Percentiles rank a stretch among this genome's conserved stretches.
These are phyloP conservation scores for Pongo abelii DNA, from an alignment of 2,113 vertebrate species.

Conservation along the genomic window DNA sequence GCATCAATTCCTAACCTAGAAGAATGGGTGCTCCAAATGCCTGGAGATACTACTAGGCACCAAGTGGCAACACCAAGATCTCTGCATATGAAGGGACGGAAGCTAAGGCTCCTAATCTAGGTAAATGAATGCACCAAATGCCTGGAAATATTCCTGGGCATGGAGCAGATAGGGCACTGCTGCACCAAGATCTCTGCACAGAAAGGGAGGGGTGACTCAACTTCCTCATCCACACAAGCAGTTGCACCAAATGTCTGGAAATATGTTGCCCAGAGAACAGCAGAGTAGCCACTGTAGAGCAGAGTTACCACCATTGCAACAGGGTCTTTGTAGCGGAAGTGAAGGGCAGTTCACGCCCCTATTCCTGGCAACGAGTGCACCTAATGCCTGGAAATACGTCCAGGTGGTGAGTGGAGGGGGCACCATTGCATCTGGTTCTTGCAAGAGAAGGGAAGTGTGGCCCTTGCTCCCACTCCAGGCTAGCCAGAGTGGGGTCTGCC, in stretches of 20 bases:
- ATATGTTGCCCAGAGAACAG: not conserved
- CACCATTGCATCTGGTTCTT: not conserved
- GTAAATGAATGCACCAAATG: not conserved
- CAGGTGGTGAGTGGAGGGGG: not conserved
- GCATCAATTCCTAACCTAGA: too few relatives aligned
- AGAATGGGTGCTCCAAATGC: too few relatives aligned
- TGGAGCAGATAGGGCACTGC: not conserved
- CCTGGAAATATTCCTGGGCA: not conserved
- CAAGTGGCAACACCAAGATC: not conserved
- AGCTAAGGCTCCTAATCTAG: too few relatives aligned
- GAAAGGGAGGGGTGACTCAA: not conserved
- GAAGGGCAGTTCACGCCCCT: not conserved
- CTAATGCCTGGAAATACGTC: not conserved
- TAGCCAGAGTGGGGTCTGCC: not conserved
- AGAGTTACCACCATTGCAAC: not conserved
- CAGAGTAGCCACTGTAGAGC: not conserved
- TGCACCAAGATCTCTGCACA: not conserved
- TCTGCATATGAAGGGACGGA: not conserved
- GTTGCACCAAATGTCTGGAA: not conserved
- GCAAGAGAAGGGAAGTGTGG: not conserved
- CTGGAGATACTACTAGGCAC: too few relatives aligned
- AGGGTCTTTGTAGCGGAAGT: not conserved
- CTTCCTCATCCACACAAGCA: not conserved
- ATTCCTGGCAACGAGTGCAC: not conserved
- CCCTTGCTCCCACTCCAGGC: not conserved